phyloP scores from a whole-genome alignment of 2,888 invertebrate genomes.

The Eristalis intricaria region DNA sequence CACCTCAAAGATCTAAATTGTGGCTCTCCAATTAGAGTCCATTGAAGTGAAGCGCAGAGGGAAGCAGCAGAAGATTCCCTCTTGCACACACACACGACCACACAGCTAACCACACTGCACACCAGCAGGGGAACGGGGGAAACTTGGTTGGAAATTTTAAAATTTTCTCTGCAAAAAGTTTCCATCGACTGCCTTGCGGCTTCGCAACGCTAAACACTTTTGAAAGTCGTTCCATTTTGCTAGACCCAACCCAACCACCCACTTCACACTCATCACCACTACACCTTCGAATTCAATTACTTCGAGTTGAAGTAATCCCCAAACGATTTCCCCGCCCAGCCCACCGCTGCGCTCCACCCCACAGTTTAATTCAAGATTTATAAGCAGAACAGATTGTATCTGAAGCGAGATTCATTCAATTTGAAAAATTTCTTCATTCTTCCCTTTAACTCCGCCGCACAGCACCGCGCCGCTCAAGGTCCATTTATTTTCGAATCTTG shows the following conservation, averaged over 20 bases:
- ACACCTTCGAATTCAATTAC: slow-evolving; percentile 1
- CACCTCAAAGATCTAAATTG: not conserved
- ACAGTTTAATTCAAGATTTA: not conserved
- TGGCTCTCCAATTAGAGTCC: not conserved
- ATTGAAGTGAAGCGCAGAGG: not conserved
- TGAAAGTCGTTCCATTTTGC: not conserved
- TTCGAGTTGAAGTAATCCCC: slow-evolving; percentile 1
- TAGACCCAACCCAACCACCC: not conserved
- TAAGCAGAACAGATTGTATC: not conserved
- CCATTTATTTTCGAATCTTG: slow-evolving; percentile 7
- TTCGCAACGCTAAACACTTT: not conserved
- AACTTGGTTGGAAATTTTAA: not conserved
- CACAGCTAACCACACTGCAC: not conserved
- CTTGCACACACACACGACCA: not conserved
- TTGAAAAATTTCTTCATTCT: slow-evolving; percentile 5
- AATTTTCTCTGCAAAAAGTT: not conserved
- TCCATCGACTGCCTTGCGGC: not conserved
- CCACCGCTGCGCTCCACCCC: not conserved
- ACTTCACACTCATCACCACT: not conserved
- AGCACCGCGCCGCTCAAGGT: not conserved
- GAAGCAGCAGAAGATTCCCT: not conserved
- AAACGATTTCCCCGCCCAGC: not conserved
- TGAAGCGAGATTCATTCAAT: not conserved
- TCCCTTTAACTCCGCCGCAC: not conserved
- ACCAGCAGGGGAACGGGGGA: not conserved